Conservation (phyloP, 2,113 vertebrate species). For the Semicossyphus pulcher region DNA sequence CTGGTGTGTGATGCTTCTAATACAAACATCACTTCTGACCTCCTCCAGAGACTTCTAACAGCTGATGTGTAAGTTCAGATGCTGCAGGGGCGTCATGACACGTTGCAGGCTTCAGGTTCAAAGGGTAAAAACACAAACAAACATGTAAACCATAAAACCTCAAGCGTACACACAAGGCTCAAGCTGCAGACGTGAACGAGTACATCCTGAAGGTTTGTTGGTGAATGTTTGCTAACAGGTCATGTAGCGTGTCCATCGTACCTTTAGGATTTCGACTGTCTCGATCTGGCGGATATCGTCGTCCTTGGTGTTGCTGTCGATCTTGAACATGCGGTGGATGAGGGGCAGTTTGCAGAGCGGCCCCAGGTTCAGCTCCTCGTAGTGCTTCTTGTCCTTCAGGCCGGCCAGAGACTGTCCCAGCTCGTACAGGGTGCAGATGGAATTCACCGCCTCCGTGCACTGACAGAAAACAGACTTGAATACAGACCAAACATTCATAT, state of each 20-base stretch:
- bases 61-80: no score
- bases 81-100: no score
- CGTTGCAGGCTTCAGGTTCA: no score
- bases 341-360: constrained; percentile 85
- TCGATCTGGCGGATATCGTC: constrained; percentile 84
- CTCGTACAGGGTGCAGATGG: constrained; percentile 84
- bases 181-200: no score
- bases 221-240: no score
- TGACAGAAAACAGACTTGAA: constrained; percentile 31
- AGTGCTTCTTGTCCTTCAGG: constrained; percentile 84
- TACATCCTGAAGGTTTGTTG: no score
- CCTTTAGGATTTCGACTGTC: constrained; percentile 84
- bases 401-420: constrained; percentile 79
- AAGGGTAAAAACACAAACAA: no score
- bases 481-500: not conserved
- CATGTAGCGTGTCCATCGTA: constrained; percentile 25
- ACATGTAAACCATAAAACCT: not conserved
- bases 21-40: not conserved
- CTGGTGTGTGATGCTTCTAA: not conserved
- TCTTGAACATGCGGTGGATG: constrained; percentile 82
- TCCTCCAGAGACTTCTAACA: no score
- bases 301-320: constrained; percentile 80
- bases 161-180: no score
- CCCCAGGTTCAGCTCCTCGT: constrained; percentile 84
- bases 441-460: constrained; percentile 70